These are phyloP conservation scores for Bruchidius siliquastri DNA, from an alignment of 2,888 invertebrate species.

Conservation along the genomic window DNA sequence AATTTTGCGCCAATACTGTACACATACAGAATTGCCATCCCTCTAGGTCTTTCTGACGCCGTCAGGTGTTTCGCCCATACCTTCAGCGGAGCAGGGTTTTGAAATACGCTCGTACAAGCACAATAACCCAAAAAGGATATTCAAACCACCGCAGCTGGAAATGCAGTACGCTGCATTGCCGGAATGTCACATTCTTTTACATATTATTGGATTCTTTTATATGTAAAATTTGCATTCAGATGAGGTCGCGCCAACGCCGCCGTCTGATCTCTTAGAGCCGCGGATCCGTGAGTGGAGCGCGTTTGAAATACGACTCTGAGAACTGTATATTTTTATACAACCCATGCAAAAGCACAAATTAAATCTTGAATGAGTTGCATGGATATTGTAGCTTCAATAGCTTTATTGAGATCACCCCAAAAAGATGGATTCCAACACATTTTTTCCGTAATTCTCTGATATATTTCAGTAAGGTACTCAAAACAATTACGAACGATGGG, in stretches of 20 bases:
- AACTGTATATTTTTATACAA: not conserved
- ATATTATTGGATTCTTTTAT: slow-evolving; percentile 21
- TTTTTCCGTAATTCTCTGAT: too few relatives aligned
- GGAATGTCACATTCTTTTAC: slow-evolving; percentile 19
- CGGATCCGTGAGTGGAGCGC: not conserved
- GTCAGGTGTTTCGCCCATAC: not conserved
- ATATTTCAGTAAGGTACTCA: too few relatives aligned
- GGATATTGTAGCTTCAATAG: too few relatives aligned
- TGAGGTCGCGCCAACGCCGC: slow-evolving; percentile 10
- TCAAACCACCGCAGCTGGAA: slow-evolving; percentile 5
- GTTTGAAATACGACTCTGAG: not conserved
- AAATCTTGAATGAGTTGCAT: too few relatives aligned
- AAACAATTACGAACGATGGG: too few relatives aligned
- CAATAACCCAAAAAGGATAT: not conserved
- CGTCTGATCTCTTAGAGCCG: not conserved
- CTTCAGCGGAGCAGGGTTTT: not conserved
- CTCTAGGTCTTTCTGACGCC: not conserved
- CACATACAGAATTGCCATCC: not conserved
- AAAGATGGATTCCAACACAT: too few relatives aligned
- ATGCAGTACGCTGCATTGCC: slow-evolving; percentile 11
- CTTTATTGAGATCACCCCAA: too few relatives aligned
- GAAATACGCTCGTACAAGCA: not conserved
- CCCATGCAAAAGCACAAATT: too few relatives aligned
- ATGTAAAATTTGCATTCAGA: slow-evolving; percentile 17
- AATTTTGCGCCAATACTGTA: not conserved